Conservation (phyloP, 2,888 invertebrate genomes). For the Caenorhabditis sp. region DNA sequence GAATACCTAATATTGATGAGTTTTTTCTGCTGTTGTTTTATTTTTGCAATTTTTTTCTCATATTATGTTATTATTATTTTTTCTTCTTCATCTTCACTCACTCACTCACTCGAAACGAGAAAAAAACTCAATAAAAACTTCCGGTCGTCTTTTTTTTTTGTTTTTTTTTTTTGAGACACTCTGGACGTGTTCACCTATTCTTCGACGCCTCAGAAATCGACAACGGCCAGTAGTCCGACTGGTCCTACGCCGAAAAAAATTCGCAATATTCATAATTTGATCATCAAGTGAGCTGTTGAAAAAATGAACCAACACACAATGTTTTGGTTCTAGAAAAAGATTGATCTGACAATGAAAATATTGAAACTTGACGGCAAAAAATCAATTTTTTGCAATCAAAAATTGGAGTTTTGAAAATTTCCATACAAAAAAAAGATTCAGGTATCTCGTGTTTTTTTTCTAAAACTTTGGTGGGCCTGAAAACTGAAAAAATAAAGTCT, state of each 20-base stretch:
- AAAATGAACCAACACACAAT: too few species aligned
- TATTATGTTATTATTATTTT: neutral
- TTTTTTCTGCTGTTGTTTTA: neutral
- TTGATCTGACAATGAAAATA: too few species aligned
- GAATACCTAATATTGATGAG: neutral
- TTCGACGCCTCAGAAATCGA: neutral
- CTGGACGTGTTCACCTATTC: neutral
- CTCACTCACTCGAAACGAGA: too few species aligned
- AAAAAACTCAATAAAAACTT: neutral
- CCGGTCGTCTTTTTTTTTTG: neutral
- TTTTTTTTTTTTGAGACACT: neutral
- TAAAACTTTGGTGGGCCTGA: too few species aligned
- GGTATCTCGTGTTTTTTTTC: too few species aligned
- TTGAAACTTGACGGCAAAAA: too few species aligned
- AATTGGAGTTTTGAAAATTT: too few species aligned
- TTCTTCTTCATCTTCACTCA: neutral
- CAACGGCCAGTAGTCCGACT: neutral
- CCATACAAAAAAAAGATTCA: too few species aligned
- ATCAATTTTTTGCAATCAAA: too few species aligned
- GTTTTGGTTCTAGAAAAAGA: neutral
- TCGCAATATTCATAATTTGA: slow-evolving; percentile 53
- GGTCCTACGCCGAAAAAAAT: slow-evolving; percentile 26
- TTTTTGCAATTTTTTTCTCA: neutral
- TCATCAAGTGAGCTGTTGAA: slow-evolving; percentile 33
- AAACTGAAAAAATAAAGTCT: too few species aligned